A percentile compares a stretch with the other conserved stretches of the same genome.
Conservation (phyloP, 2,888 invertebrate species). For the Tipula confusa region DNA sequence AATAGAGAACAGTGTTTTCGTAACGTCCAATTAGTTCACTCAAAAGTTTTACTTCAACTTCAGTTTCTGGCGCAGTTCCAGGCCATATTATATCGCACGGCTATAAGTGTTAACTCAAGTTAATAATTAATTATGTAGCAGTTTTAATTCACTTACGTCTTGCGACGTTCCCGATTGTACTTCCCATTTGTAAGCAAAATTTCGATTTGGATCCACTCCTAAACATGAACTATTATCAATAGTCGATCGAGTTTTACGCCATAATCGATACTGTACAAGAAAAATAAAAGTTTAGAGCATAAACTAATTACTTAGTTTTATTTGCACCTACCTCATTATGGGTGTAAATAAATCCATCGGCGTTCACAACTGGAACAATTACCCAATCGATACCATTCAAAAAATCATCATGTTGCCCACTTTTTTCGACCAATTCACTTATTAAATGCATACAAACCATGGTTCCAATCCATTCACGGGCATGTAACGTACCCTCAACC, state of each 20-base stretch:
- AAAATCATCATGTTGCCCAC: not conserved
- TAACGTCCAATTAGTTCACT: constrained; percentile 45
- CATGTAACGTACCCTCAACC: not conserved
- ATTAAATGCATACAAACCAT: constrained; percentile 20
- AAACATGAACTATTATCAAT: constrained; percentile 51
- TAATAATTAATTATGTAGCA: not conserved
- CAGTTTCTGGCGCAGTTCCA: constrained; percentile 42
- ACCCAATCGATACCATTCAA: not conserved
- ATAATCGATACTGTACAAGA: constrained; percentile 48
- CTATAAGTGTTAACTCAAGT: not conserved
- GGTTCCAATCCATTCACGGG: not conserved
- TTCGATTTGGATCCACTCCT: constrained; percentile 73
- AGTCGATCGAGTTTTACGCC: constrained; percentile 64
- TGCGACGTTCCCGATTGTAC: not conserved
- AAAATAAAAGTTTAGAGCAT: not conserved
- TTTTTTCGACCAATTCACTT: not conserved
- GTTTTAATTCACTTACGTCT: not conserved
- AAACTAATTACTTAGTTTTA: too few species aligned
- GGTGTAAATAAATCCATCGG: constrained; percentile 49
- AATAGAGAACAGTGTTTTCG: constrained; percentile 44
- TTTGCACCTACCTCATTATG: constrained; percentile 38
- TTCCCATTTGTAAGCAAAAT: constrained; percentile 68
- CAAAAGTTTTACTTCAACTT: constrained; percentile 46
- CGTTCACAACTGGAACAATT: constrained; percentile 47
- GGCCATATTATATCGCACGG: not conserved